Evolutionary conservation across 2,797 vertebrate genomes (phyloP), one percentile per base, ranked within the genome.

Genomic region (Hippopotamyrus pictus): DNA sequence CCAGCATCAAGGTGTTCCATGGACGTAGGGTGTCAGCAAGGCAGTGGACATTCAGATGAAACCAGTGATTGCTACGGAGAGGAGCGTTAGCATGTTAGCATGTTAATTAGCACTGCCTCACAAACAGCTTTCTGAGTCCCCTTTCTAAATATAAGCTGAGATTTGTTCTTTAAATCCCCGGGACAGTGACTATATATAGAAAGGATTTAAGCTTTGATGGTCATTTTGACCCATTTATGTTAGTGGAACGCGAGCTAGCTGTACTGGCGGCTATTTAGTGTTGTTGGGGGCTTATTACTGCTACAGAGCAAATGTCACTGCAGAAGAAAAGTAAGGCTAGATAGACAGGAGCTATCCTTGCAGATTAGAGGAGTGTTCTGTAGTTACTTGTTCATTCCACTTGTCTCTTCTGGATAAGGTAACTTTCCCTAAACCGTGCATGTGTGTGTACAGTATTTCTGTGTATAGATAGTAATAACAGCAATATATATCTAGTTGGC

Each of bases 401-500:
- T 62, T 88, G 29, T 86, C 19, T 88, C 87, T 62, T 44, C 14
- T 11, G 41, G 87, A 46, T 6, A 53, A 22, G 44, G 83, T 86
- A 53, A 53, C 50, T 5, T 53, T 53, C 12, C 48, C 84, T 29
- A 33, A 51, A 86, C 9, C 7, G 1, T 59, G 48, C 51, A 59
- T 25, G 51, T 69, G 41, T 5, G 54, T 65, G 87, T 88, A 6
- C 29, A 62, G 12, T 25, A 54, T 88, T 41, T 88, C n/a, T 48
- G 44, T 88, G 41, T 88, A 29, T 25, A 14, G 19, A 69, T 69
- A 48, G 57, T 48, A 69, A 46, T 69, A 22, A 37, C 9, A 25
- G 11, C n/a, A 65, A 12, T n/a, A 44, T 86, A 57, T 33, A 65
- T 48, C 85, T 92, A 88, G 62, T 44, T 88, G 88, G 88, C 87